phyloP scores from a whole-genome alignment of 1,140 invertebrate species.

The Eupristina koningsbergeri region DNA sequence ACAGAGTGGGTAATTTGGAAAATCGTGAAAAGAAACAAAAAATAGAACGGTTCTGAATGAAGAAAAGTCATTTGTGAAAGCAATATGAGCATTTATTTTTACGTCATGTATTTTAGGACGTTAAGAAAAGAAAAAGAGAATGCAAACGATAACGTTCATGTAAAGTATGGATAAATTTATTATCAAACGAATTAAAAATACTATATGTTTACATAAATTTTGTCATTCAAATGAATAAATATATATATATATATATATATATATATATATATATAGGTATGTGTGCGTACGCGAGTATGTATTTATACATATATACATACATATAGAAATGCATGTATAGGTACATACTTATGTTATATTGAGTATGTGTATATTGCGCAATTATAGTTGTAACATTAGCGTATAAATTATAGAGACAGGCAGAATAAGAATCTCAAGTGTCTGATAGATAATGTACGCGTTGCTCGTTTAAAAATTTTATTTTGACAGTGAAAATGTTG shows the following conservation, averaged over 20 bases:
- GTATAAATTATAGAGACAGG: slow-evolving; percentile 35
- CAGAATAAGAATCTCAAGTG: slow-evolving; percentile 51
- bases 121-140: slow-evolving; percentile 50
- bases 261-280: not conserved
- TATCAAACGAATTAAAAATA: slow-evolving; percentile 46
- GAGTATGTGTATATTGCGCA: slow-evolving; percentile 52
- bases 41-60: no score
- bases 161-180: slow-evolving; percentile 49
- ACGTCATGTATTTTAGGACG: slow-evolving; percentile 71
- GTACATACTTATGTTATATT: slow-evolving; percentile 41
- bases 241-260: slow-evolving; percentile 18
- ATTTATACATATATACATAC: not conserved
- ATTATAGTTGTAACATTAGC: slow-evolving; percentile 38
- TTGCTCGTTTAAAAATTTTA: slow-evolving; percentile 39
- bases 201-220: slow-evolving; percentile 48
- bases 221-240: slow-evolving; percentile 44
- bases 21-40: slow-evolving; percentile 36
- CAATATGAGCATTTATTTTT: slow-evolving; percentile 72
- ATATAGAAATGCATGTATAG: not conserved
- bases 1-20: slow-evolving; percentile 31
- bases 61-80: slow-evolving; percentile 23
- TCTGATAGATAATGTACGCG: slow-evolving; percentile 43
- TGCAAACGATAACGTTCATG: slow-evolving; percentile 20
- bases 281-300: slow-evolving; percentile 22
- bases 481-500: slow-evolving; percentile 23